Percentiles rank a stretch among this genome's conserved stretches.
phyloP scores from a whole-genome alignment of 2,797 vertebrate species.

The Trematomus bernacchii region DNA sequence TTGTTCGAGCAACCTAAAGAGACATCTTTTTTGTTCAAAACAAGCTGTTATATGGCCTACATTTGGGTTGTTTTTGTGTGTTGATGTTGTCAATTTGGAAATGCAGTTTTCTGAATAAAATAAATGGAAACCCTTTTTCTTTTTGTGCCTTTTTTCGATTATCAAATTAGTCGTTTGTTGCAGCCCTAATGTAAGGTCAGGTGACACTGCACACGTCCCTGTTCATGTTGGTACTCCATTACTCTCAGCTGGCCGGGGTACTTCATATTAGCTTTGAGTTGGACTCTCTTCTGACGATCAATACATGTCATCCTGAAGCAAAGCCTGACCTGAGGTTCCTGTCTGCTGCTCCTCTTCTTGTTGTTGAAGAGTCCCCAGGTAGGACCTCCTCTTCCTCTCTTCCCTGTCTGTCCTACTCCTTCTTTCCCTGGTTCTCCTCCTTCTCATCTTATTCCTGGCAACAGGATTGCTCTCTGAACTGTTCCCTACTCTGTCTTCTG shows the following conservation, averaged over 20 bases:
- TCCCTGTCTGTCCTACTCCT: slow-evolving; percentile 66
- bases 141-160: too few relatives aligned
- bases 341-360: slow-evolving; percentile 31
- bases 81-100: too few relatives aligned
- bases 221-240: neutral
- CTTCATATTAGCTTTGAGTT: neutral
- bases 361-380: slow-evolving; percentile 43
- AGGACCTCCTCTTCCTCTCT: slow-evolving; percentile 49
- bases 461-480: slow-evolving; percentile 56
- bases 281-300: neutral
- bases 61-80: too few relatives aligned
- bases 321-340: slow-evolving; percentile 63
- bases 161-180: too few relatives aligned
- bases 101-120: too few relatives aligned
- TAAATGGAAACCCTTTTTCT: too few relatives aligned
- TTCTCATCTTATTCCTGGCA: slow-evolving; percentile 57
- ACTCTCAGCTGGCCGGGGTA: neutral
- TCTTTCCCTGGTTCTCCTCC: slow-evolving; percentile 60
- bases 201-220: neutral
- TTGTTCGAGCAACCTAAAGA: too few relatives aligned
- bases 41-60: too few relatives aligned
- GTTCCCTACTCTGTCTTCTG: slow-evolving; percentile 63
- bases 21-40: too few relatives aligned
- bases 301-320: neutral
- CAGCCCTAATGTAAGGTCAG: neutral